Percentiles rank a stretch among this genome's conserved stretches.
phyloP scores from a whole-genome alignment of 2,888 invertebrate genomes.

The Zhuqinia jingwanae region DNA sequence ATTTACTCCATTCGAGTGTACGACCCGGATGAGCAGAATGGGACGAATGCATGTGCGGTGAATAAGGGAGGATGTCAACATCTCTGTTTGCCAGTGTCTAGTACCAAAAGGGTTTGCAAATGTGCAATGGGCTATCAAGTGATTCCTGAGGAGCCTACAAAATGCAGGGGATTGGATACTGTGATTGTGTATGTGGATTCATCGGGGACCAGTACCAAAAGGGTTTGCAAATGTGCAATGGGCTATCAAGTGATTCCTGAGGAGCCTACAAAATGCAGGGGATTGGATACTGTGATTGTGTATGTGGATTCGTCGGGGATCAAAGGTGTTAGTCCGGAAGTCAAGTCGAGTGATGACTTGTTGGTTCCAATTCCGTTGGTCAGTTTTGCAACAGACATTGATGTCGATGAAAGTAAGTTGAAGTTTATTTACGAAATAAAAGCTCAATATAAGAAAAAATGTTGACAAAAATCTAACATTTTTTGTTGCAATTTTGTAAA shows the following conservation, averaged over 20 bases:
- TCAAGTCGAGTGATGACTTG: slow-evolving; percentile 81
- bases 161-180: slow-evolving; percentile 85
- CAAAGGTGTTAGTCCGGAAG: slow-evolving; percentile 76
- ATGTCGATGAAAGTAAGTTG: slow-evolving; percentile 85
- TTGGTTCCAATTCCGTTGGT: slow-evolving; percentile 88
- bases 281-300: slow-evolving; percentile 85
- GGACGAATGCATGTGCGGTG: slow-evolving; percentile 84
- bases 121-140: slow-evolving; percentile 88
- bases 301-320: slow-evolving; percentile 78
- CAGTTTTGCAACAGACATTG: slow-evolving; percentile 88
- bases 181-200: slow-evolving; percentile 82
- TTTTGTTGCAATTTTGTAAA: slow-evolving; percentile 66
- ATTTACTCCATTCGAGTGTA: slow-evolving; percentile 82
- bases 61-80: slow-evolving; percentile 86
- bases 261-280: slow-evolving; percentile 83
- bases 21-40: slow-evolving; percentile 85
- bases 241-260: slow-evolving; percentile 85
- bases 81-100: slow-evolving; percentile 87
- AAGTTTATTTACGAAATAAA: slow-evolving; percentile 39
- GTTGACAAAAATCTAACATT: too few relatives aligned
- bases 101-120: slow-evolving; percentile 84
- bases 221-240: slow-evolving; percentile 88
- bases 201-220: slow-evolving; percentile 82
- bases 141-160: slow-evolving; percentile 82
- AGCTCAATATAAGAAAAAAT: not conserved